These are phyloP conservation scores for Neotoxoptera formosana DNA, from an alignment of 1,140 invertebrate genomes.

Conservation along the genomic window DNA sequence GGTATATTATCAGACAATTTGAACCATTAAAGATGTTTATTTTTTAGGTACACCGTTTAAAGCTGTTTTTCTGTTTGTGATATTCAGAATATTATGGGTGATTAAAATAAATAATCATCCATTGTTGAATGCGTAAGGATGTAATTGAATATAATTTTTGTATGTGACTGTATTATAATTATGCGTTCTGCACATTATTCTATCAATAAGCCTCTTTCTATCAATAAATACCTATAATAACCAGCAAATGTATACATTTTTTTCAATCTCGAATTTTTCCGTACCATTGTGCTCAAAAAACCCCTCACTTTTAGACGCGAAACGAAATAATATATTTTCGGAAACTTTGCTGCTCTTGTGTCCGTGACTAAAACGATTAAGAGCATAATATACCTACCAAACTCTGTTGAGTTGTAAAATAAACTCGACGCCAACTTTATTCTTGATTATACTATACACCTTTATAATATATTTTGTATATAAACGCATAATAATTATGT, in stretches of 20 bases:
- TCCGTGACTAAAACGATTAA: slow-evolving; percentile 3
- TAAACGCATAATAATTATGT: not conserved
- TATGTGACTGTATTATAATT: not conserved
- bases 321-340: not conserved
- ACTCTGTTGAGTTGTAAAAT: not conserved
- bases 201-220: too few species aligned
- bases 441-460: not conserved
- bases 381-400: not conserved
- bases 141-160: too few species aligned
- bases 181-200: not conserved
- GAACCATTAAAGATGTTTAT: too few species aligned
- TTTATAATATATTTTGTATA: not conserved
- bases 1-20: too few species aligned
- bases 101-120: not conserved
- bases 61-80: too few species aligned
- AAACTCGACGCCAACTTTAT: not conserved
- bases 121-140: not conserved
- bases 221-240: not conserved
- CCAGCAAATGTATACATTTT: not conserved
- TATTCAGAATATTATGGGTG: too few species aligned
- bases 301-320: not conserved
- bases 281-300: not conserved
- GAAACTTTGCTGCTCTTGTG: not conserved
- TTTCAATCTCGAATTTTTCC: not conserved
- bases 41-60: too few species aligned